Base-by-base conservation (phyloP, 2,888 invertebrate species). In the Trichogramma evanescens region DNA sequence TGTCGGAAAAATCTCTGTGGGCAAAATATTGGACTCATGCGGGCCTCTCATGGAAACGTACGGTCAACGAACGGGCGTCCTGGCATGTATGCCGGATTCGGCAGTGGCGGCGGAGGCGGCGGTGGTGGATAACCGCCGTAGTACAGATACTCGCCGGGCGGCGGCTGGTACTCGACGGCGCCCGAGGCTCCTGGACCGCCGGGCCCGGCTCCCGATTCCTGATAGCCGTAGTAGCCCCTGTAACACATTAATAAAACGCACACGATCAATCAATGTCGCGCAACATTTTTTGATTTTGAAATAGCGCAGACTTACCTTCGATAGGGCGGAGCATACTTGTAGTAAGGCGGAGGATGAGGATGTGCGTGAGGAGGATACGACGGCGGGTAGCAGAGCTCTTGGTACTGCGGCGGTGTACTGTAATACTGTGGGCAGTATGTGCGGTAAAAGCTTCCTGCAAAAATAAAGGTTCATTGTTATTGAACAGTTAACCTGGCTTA, bases 31-130 rank as follows among this genome's bases (percentile, higher is more conserved):
- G 26, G n/a, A 50, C 8, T 13, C 26, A 10, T 26, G 8, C n/a
- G 26, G n/a, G 26, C 2, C 26, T 10, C 26, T 26, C 26, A 3
- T 57, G 39, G 6, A 7, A 45, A 74, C 77, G 72, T 66, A 77
- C 77, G 77, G 66, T 77, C 77, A 66, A 75, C 74, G 60, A 77
- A 76, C 64, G 76, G 73, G 74, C 76, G 74, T 71, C 77, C 76
- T 26, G 26, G 77, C 63, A 77, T 67, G 66, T 77, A 77, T 56
- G 76, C 77, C 59, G 77, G 76, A 74, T 77, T 77, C 42, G 74
- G 86, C 81, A 68, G 86, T 81, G 89, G 83, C 65, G 84, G 75
- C n/a, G 78, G 74, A 3, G 77, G 78, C n/a, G 76, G 75, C n/a
- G 80, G 78, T 4, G 76, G 73, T 55, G 77, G 77, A 66, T 77